Base-by-base conservation (phyloP, 1,140 invertebrate genomes). In the Coelopa frigida region DNA sequence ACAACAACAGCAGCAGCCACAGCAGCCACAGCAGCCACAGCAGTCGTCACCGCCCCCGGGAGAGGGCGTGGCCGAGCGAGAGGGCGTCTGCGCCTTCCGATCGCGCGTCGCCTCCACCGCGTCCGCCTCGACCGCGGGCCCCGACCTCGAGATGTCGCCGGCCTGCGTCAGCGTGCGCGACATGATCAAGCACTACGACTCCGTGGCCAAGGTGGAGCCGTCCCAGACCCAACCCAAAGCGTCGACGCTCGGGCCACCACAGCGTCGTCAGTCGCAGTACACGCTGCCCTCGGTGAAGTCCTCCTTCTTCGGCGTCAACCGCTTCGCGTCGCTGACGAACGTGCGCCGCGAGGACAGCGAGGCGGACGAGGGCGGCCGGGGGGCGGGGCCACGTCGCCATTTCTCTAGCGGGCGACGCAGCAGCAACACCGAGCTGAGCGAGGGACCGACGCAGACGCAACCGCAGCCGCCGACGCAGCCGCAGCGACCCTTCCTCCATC, bases 181-280 rank as follows among this genome's bases (percentile, higher is more conserved):
- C 40, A 48, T 48, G 46, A 43, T 48, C 18, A 31, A 36, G 26
- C 40, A 20, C 6, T 48, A 48, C 24, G 38, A 48, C 26, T 31
- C 33, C 22, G 32, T 22, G 15, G n/a, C 40, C 22, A 43, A 43
- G 17, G 18, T 35, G 26, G 12, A n/a, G n/a, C n/a, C n/a, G 36
- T 29, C 14, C 12, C 5, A 21, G 27, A 39, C 21, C 15, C 17
- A 18, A 5, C 11, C 12, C 21, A n/a, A n/a, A 41, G 18, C 23
- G 29, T 27, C 18, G 18, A 23, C 26, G 18, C 36, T 33, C 8
- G 17, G 10, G 17, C 18, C 12, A n/a, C 12, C 22, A 5, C 11
- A 35, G 23, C 12, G 14, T 18, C 36, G 39, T 12, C 44, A 46
- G 5, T 37, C 24, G 26, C 36, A 46, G 33, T 22, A 46, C n/a